A percentile compares a stretch with the other conserved stretches of the same genome.
Conservation (phyloP, 2,797 vertebrate genomes). For the Ataeniobius toweri region DNA sequence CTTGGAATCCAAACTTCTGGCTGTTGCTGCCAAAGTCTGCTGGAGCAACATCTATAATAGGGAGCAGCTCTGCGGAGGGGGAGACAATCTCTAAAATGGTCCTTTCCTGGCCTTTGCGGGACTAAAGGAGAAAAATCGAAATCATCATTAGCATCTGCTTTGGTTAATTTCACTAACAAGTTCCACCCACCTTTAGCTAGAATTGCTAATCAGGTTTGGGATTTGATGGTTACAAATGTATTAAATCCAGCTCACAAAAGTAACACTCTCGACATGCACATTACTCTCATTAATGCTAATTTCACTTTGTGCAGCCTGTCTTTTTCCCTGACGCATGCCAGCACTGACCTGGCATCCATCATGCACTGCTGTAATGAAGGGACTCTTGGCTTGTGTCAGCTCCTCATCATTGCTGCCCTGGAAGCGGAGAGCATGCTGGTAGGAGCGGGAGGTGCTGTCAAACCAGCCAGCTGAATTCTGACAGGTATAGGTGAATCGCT, state of each 20-base stretch:
- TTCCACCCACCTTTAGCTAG: not conserved
- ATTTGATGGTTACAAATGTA: slow-evolving; percentile 24
- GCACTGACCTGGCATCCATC: slow-evolving; percentile 90
- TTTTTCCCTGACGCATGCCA: not conserved
- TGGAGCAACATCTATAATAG: slow-evolving; percentile 85
- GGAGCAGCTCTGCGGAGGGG: slow-evolving; percentile 84
- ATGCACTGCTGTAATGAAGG: slow-evolving; percentile 77
- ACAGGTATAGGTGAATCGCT: slow-evolving; percentile 88
- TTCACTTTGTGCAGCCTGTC: slow-evolving; percentile 19
- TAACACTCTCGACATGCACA: slow-evolving; percentile 34
- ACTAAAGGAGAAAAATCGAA: slow-evolving; percentile 71
- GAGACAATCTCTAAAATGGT: slow-evolving; percentile 87
- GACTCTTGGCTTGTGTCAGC: slow-evolving; percentile 81
- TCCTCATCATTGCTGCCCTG: slow-evolving; percentile 85
- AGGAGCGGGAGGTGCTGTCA: slow-evolving; percentile 72
- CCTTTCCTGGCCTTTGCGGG: slow-evolving; percentile 83
- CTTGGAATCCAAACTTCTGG: slow-evolving; percentile 94
- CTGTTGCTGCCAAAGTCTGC: slow-evolving; percentile 86
- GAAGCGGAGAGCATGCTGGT: slow-evolving; percentile 83
- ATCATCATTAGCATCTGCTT: slow-evolving; percentile 38
- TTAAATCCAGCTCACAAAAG: slow-evolving; percentile 30
- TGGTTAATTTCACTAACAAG: slow-evolving; percentile 17
- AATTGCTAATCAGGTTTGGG: slow-evolving; percentile 22
- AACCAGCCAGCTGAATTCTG: slow-evolving; percentile 90
- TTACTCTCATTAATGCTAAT: slow-evolving; percentile 37